Evolutionary conservation across 2,113 vertebrate species (phyloP), one percentile per base, ranked within the genome.

Genomic region (Larimichthys crocea): DNA sequence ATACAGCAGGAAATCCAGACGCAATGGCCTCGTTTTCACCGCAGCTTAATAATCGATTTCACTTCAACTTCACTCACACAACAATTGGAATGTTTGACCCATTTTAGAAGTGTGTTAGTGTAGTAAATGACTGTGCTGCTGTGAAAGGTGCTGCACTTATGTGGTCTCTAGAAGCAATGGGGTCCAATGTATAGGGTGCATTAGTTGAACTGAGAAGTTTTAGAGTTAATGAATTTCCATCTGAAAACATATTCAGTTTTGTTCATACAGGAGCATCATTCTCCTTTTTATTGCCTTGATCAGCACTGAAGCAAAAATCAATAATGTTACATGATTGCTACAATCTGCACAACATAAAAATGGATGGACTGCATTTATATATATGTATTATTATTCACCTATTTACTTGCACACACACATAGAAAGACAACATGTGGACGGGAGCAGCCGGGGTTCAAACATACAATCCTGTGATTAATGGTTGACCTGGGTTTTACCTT

Each of bases 21-120:
- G n/a, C 16, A 4, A 29, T 61, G 77, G 66, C 71, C 77, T 71
- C 3, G 17, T 89, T 86, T 81, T 76, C 68, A 60, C 63, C 14
- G 1, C 10, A 0, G 20, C 29, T 70, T 79, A 60, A 55, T 68
- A 22, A 85, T 84, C 29, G 29, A 85, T 80, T 81, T 78, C 60
- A 50, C 29, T 42, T 76, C 70, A 49, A 31, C 16, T 50, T 81
- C 59, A 48, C 64, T 73, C 6, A 3, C 14, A 10, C 40, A 65
- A 70, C 46, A 79, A 59, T 62, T 66, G 11, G 14, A 79, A 71
- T 53, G 65, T 71, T 53, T 76, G 59, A 69, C 70, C 59, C 48
- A 68, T 74, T 76, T 80, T 71, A 14, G 52, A 6, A 29, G 8
- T 15, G 10, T 56, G 60, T 29, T 49, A 7, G n/a, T 31, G 6